Conservation (phyloP, 1,140 invertebrate genomes). For the Zaprionus ghesquierei region DNA sequence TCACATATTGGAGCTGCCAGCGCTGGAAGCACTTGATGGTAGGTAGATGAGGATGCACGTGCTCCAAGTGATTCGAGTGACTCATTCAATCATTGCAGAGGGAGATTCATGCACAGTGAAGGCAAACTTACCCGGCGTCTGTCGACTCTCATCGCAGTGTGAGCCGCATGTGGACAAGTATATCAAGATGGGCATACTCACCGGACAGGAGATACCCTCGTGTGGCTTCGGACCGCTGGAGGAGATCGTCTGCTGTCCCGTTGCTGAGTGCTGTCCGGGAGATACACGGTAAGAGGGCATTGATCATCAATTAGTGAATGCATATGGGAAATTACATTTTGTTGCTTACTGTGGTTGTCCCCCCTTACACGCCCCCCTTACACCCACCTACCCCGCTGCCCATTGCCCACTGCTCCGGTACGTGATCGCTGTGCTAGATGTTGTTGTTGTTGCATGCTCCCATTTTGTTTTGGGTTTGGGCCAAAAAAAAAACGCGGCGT, state of each 20-base stretch:
- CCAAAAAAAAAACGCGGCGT: not conserved
- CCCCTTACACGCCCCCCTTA: not conserved
- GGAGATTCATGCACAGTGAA: slow-evolving; percentile 46
- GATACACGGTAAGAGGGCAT: slow-evolving; percentile 11
- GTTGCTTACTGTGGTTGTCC: slow-evolving; percentile 29
- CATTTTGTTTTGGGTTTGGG: not conserved
- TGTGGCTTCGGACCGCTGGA: slow-evolving; percentile 56
- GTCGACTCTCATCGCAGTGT: slow-evolving; percentile 37
- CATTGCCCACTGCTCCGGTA: not conserved
- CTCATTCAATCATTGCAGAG: slow-evolving; percentile 22
- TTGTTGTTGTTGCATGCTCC: slow-evolving; percentile 34
- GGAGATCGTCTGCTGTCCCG: slow-evolving; percentile 73
- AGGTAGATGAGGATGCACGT: not conserved
- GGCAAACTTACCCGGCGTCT: slow-evolving; percentile 32
- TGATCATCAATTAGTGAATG: no score
- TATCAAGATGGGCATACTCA: slow-evolving; percentile 37
- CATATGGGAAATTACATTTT: not conserved
- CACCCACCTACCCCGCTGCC: not conserved
- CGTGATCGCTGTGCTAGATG: slow-evolving; percentile 27
- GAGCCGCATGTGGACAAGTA: slow-evolving; percentile 49
- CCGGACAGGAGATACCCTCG: slow-evolving; percentile 35
- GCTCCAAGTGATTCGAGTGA: not conserved
- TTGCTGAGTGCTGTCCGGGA: slow-evolving; percentile 39
- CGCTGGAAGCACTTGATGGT: slow-evolving; percentile 28
- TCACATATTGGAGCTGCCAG: not conserved